A percentile compares a stretch with the other conserved stretches of the same genome.
phyloP scores from a whole-genome alignment of 2,888 invertebrate species.

The Chelonus formosanus region DNA sequence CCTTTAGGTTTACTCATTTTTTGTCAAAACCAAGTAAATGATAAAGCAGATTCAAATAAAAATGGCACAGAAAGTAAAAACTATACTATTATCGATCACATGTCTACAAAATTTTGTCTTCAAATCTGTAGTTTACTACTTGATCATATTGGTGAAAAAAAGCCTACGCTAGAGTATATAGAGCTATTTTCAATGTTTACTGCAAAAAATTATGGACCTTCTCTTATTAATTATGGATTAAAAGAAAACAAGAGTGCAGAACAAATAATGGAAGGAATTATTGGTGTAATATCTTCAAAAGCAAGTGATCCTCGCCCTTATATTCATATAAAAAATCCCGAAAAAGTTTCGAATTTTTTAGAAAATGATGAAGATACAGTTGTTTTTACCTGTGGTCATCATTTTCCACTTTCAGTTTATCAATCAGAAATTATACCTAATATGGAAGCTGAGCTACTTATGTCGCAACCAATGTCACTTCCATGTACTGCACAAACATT shows the following conservation, averaged over 20 bases:
- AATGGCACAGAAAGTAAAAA: slow-evolving; percentile 45
- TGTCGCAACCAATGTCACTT: slow-evolving; percentile 53
- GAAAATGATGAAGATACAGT: slow-evolving; percentile 56
- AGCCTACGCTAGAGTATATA: slow-evolving; percentile 57
- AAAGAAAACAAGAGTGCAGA: slow-evolving; percentile 55
- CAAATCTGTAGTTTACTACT: slow-evolving; percentile 58
- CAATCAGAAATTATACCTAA: slow-evolving; percentile 55
- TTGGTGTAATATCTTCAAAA: slow-evolving; percentile 56
- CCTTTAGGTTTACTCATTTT: slow-evolving; percentile 59
- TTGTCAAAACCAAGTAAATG: slow-evolving; percentile 50
- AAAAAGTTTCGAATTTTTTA: slow-evolving; percentile 54
- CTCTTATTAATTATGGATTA: slow-evolving; percentile 55
- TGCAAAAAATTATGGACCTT: slow-evolving; percentile 59
- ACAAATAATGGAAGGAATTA: slow-evolving; percentile 61
- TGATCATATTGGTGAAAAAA: slow-evolving; percentile 58
- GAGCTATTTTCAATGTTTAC: slow-evolving; percentile 56
- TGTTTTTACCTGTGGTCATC: slow-evolving; percentile 62
- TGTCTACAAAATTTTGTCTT: slow-evolving; percentile 59
- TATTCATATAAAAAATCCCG: slow-evolving; percentile 59
- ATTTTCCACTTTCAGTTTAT: slow-evolving; percentile 56
- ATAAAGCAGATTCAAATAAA: slow-evolving; percentile 47
- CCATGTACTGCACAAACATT: slow-evolving; percentile 61
- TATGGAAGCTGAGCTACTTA: slow-evolving; percentile 60
- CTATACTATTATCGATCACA: slow-evolving; percentile 48
- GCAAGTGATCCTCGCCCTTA: slow-evolving; percentile 57